Evolutionary conservation across 2,797 vertebrate genomes (phyloP).

Genomic region (Okamejei kenojei): DNA sequence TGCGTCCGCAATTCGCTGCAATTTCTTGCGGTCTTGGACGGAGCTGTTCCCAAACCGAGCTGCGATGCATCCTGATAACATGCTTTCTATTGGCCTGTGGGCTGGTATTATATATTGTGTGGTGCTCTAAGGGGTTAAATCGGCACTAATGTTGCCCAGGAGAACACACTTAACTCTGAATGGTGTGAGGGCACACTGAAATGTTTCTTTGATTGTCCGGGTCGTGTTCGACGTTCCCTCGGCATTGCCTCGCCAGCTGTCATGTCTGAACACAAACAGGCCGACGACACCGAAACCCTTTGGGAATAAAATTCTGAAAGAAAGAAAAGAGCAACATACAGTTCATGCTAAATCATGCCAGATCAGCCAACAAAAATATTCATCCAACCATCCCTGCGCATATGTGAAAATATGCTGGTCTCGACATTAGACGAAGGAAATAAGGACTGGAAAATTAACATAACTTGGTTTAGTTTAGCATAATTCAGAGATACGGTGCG

Average conservation of each 20-base stretch:
- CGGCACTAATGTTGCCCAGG: conserved; percentile 47
- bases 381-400: neutral
- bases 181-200: conserved; percentile 51
- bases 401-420: neutral
- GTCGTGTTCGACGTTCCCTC: neutral
- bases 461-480: neutral
- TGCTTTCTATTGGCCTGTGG: neutral
- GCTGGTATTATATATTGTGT: neutral
- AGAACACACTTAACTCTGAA: conserved; percentile 51
- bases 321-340: conserved; percentile 11
- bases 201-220: conserved; percentile 36
- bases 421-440: neutral
- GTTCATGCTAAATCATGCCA: conserved; percentile 2
- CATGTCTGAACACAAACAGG: conserved; percentile 26
- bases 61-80: too few species aligned
- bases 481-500: too few species aligned
- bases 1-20: too few species aligned
- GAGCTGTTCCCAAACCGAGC: too few species aligned
- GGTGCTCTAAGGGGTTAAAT: conserved; percentile 48
- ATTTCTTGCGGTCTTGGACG: too few species aligned
- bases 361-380: neutral
- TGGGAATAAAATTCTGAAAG: conserved; percentile 24
- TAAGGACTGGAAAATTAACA: neutral
- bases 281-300: neutral
- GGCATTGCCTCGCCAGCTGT: conserved; percentile 7